These are phyloP conservation scores for Zoroaster sp. DNA, from an alignment of 53 echinoderm and acorn worm species.

Conservation along the genomic window DNA sequence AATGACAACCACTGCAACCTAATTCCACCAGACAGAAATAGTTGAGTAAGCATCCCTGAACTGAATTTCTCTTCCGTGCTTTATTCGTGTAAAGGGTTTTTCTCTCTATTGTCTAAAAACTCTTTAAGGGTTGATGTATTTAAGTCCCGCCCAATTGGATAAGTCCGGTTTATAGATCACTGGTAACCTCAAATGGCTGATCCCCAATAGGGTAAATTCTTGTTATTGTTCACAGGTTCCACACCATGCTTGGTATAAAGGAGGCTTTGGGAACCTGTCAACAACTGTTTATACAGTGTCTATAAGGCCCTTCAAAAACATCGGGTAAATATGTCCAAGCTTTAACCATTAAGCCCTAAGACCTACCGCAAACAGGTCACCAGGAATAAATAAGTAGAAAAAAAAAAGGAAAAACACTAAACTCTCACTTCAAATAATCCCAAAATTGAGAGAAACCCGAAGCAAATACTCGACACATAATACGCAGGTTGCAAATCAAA, in stretches of 20 bases:
- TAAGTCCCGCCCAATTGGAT: not conserved
- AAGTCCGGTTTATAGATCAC: not conserved
- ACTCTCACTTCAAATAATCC: conserved; percentile 20
- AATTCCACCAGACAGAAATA: not conserved
- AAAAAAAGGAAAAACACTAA: not conserved
- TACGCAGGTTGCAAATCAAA: not conserved
- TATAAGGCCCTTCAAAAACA: conserved; percentile 2
- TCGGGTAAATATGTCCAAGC: not conserved
- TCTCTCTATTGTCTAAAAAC: not conserved
- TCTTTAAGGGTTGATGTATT: not conserved
- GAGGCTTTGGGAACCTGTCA: conserved; percentile 28
- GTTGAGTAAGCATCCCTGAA: not conserved
- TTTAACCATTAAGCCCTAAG: not conserved
- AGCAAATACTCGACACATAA: conserved; percentile 28
- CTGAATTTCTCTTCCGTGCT: not conserved
- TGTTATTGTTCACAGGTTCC: conserved; percentile 7
- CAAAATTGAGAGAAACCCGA: conserved; percentile 26
- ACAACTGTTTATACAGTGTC: conserved; percentile 22
- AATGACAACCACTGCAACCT: not conserved
- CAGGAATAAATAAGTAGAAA: not conserved
- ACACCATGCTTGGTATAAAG: not conserved
- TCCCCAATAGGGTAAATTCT: conserved; percentile 9
- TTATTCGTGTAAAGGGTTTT: not conserved
- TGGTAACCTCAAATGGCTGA: not conserved
- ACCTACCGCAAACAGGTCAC: conserved; percentile 26